Conservation (phyloP, 2,113 vertebrate species). For the Scortum barcoo region DNA sequence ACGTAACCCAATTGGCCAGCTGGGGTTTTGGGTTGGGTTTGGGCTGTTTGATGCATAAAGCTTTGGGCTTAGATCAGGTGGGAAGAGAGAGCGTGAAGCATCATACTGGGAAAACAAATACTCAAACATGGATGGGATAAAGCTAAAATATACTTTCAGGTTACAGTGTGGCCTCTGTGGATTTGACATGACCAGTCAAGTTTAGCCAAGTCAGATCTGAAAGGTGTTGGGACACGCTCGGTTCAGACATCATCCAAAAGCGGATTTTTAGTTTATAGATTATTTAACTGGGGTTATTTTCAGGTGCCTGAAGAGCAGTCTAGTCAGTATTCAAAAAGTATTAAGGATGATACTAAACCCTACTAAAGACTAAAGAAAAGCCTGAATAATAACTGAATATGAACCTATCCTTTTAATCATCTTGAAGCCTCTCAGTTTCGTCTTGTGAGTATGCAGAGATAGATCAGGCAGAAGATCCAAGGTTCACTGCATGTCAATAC, state of each 20-base stretch:
- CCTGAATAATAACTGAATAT: not conserved
- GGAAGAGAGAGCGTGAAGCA: not conserved
- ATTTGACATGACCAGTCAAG: not conserved
- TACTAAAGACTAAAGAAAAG: not conserved
- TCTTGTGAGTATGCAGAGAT: not conserved
- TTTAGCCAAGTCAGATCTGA: not conserved
- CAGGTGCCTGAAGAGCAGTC: not conserved
- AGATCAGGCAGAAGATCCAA: not conserved
- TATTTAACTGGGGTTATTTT: no score
- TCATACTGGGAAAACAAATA: not conserved
- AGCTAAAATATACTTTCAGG: not conserved
- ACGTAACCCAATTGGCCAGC: not conserved
- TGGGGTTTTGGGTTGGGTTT: not conserved
- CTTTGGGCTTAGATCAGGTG: not conserved
- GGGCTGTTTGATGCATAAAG: not conserved
- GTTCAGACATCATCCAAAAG: not conserved
- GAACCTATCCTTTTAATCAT: not conserved
- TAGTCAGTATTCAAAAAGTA: not conserved
- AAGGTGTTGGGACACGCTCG: not conserved
- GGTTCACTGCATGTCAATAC: not conserved
- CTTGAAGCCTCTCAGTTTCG: not conserved
- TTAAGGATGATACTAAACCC: not conserved
- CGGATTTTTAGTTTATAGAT: no score
- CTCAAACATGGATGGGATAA: not conserved
- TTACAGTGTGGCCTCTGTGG: no score